phyloP scores from a whole-genome alignment of 2,797 vertebrate species.

The Kryptopterus vitreolus region DNA sequence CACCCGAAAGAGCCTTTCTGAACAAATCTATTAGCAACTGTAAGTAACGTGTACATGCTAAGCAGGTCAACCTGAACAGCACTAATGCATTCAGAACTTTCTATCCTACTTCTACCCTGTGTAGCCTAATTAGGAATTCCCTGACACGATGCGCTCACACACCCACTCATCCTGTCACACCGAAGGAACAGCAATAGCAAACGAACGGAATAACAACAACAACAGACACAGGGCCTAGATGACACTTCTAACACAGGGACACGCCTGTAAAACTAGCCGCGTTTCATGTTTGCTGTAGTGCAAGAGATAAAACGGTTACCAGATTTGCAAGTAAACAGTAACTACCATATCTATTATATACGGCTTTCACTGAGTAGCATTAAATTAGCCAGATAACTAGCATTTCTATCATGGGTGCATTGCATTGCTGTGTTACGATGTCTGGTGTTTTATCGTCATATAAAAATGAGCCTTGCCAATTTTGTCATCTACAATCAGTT shows the following conservation, averaged over 20 bases:
- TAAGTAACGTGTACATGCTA: conserved; percentile 7
- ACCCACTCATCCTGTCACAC: conserved; percentile 10
- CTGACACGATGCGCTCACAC: conserved; percentile 10
- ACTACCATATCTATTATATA: neutral
- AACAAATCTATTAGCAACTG: neutral
- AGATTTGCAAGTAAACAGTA: neutral
- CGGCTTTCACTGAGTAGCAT: neutral
- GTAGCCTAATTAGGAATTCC: conserved; percentile 15
- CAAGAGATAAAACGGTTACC: neutral
- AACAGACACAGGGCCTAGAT: neutral
- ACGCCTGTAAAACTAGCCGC: neutral
- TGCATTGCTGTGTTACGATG: neutral
- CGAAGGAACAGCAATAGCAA: conserved; percentile 8
- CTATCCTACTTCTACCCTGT: neutral
- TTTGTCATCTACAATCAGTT: too few species aligned
- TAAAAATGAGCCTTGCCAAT: too few species aligned
- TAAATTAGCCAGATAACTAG: neutral
- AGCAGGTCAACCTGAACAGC: neutral
- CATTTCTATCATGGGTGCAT: neutral
- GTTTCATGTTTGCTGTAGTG: neutral
- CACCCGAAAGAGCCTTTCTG: neutral
- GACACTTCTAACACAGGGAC: neutral
- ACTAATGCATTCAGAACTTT: neutral
- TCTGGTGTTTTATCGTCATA: neutral
- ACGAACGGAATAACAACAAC: neutral